These are phyloP conservation scores for Agapostemon virescens DNA, from an alignment of 2,888 invertebrate species.

Conservation along the genomic window DNA sequence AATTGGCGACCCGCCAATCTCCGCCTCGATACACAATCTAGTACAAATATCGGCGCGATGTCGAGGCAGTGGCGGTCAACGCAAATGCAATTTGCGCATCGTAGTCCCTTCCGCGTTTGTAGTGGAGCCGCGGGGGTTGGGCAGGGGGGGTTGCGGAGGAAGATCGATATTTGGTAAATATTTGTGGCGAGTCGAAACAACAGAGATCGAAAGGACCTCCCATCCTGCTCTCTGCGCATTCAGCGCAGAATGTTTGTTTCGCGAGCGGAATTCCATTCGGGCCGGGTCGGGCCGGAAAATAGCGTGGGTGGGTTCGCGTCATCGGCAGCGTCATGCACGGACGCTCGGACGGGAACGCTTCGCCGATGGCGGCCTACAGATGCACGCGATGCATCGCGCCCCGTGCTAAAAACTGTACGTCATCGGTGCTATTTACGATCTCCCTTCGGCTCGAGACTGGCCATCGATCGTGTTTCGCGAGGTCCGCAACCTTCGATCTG, in stretches of 20 bases:
- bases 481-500: slow-evolving; percentile 49
- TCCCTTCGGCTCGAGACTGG: slow-evolving; percentile 2
- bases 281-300: slow-evolving; percentile 49
- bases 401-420: slow-evolving; percentile 49
- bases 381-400: slow-evolving; percentile 30
- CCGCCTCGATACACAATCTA: slow-evolving; percentile 67
- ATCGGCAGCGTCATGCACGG: slow-evolving; percentile 46
- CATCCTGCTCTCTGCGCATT: slow-evolving; percentile 3
- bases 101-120: slow-evolving; percentile 41
- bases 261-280: slow-evolving; percentile 55
- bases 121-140: slow-evolving; percentile 21
- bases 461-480: slow-evolving; percentile 44
- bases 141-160: slow-evolving; percentile 13
- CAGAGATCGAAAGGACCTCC: slow-evolving; percentile 59
- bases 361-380: slow-evolving; percentile 36
- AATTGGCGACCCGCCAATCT: slow-evolving; percentile 72
- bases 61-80: slow-evolving; percentile 59
- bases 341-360: not conserved
- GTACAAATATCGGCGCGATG: slow-evolving; percentile 69
- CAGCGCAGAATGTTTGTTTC: slow-evolving; percentile 60
- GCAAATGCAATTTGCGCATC: slow-evolving; percentile 70
- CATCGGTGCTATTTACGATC: slow-evolving; percentile 55
- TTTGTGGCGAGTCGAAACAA: slow-evolving; percentile 69
- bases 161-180: slow-evolving; percentile 71
- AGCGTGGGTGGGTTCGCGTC: slow-evolving; percentile 50